Evolutionary conservation across 2,113 vertebrate genomes (phyloP).

Genomic region (Dinomys branickii): DNA sequence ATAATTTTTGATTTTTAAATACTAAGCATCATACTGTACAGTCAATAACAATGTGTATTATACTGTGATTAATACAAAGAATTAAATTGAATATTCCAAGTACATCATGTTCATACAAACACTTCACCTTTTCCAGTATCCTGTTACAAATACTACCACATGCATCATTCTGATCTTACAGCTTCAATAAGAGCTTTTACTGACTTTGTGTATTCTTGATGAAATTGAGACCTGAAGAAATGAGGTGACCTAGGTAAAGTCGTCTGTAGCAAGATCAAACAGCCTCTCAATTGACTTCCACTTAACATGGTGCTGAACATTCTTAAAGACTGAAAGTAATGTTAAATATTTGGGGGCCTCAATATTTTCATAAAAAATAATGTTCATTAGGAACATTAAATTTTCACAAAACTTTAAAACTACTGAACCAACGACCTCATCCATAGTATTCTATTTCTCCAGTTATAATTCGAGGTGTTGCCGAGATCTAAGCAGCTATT

Average conservation of each 20-base stretch:
- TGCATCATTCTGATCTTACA: not conserved
- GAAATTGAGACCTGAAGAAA: not conserved
- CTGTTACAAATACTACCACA: not conserved
- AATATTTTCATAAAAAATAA: not conserved
- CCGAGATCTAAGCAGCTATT: constrained; percentile 2
- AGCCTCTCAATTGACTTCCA: not conserved
- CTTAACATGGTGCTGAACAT: not conserved
- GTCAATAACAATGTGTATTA: not conserved
- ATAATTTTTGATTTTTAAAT: not conserved
- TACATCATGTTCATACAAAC: not conserved
- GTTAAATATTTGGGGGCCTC: not conserved
- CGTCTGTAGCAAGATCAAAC: not conserved
- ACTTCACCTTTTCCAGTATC: not conserved
- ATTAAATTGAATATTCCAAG: not conserved
- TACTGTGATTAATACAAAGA: not conserved
- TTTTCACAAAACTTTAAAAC: constrained; percentile 11
- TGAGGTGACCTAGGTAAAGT: not conserved
- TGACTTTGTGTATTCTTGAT: not conserved
- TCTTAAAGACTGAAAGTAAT: not conserved
- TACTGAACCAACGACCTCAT: not conserved
- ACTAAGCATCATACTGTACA: not conserved
- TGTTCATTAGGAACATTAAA: not conserved
- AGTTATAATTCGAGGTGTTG: not conserved
- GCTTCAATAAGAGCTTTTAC: not conserved
- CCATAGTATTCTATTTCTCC: not conserved